Base-by-base conservation (phyloP, 1,140 invertebrate genomes). In the Heliconius nattereri region DNA sequence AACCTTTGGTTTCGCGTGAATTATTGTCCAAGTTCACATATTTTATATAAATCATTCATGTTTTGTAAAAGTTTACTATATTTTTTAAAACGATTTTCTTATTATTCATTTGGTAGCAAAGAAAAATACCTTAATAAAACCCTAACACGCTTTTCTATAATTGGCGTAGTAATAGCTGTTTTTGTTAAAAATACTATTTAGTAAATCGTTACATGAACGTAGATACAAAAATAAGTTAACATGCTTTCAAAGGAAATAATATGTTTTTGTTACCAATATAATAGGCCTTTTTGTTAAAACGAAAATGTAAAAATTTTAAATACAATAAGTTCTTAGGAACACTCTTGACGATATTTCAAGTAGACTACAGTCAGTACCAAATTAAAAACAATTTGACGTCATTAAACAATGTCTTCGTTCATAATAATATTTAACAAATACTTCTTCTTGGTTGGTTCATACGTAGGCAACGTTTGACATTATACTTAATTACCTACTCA, bases 1-100 rank as follows among this genome's bases (percentile, higher is more conserved):
- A 40, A 72, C 71, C 35, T 72, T 72, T 72, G 35, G 19, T 72
- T 72, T 72, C 37, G 71, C 71, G 70, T 32, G 70, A 71, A 26
- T 72, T 16, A 72, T 72, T n/a, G 71, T 20, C 20, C 71, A 37
- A 20, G 71, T 37, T 37, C 35, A 72, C 32, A 40, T 40, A 37
- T 40, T 72, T 72, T 13, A 72, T 72, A 72, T 72, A 23, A n/a
- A 52, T 20, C 20, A 52, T 52, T 20, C 7, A 52, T 52, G 49
- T 19, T 52, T 20, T 52, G 49, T 52, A 52, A 52, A 52, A 52
- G 19, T 52, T 52, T 1, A 0, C 7, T 52, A 20, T 52, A 20
- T 20, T 52, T 20, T 20, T 52, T 52, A 2, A 2, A 52, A 52
- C 19, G 20, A 52, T 7, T 20, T 20, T 52, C 20, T 20, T 6